Conservation (phyloP, 2,888 invertebrate species). For the Panopea generosa region DNA sequence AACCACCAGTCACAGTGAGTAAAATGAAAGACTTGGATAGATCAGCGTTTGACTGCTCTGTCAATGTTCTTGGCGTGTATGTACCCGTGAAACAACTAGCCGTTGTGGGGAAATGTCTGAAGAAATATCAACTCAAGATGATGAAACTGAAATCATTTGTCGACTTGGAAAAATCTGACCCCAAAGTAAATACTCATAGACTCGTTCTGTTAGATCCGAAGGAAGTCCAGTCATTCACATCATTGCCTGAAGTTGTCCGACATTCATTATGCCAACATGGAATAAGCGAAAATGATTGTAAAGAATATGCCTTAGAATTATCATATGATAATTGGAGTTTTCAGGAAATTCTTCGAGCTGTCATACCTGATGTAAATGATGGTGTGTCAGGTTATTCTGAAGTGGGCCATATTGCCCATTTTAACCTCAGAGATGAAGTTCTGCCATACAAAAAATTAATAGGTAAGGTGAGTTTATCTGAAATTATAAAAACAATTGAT, state of each 20-base stretch:
- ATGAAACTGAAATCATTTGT: constrained; percentile 91
- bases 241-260: constrained; percentile 87
- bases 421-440: constrained; percentile 94
- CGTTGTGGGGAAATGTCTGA: constrained; percentile 87
- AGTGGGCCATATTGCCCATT: constrained; percentile 97
- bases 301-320: constrained; percentile 82
- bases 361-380: constrained; percentile 91
- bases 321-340: constrained; percentile 93
- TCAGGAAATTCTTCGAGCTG: constrained; percentile 92
- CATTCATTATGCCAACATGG: constrained; percentile 69
- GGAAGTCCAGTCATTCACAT: constrained; percentile 87
- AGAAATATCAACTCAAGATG: constrained; percentile 91
- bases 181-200: constrained; percentile 80
- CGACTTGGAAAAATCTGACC: constrained; percentile 77
- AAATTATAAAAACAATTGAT: no score
- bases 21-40: constrained; percentile 92
- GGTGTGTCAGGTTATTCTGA: constrained; percentile 93
- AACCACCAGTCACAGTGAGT: constrained; percentile 89
- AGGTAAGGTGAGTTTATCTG: no score
- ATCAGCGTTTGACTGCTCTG: constrained; percentile 89
- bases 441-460: constrained; percentile 93
- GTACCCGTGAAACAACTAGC: constrained; percentile 83
- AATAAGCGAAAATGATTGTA: constrained; percentile 87
- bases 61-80: constrained; percentile 89
- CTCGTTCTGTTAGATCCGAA: constrained; percentile 90